Conservation (phyloP, 2,113 vertebrate species). For the Lynx canadensis region DNA sequence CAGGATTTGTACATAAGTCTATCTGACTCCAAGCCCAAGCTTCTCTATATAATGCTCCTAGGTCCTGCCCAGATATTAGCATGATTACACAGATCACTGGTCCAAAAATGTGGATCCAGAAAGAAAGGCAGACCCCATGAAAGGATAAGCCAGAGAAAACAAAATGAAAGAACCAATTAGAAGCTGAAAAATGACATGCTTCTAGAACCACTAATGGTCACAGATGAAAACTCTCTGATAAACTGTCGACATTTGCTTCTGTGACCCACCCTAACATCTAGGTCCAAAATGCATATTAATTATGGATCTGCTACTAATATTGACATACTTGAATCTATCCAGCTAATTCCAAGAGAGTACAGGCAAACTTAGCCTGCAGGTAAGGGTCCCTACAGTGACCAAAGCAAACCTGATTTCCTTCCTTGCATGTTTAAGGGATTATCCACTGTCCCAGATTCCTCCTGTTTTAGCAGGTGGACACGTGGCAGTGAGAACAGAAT, state of each 20-base stretch:
- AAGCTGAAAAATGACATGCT: not conserved
- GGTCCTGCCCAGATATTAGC: not conserved
- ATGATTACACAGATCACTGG: not conserved
- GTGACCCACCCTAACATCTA: not conserved
- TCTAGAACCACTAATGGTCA: not conserved
- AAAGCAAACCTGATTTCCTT: not conserved
- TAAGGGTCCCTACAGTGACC: not conserved
- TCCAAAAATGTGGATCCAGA: not conserved
- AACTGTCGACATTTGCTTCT: not conserved
- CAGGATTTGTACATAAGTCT: not conserved
- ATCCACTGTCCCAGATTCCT: not conserved
- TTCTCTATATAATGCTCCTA: not conserved
- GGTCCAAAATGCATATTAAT: not conserved
- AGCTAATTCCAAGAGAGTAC: not conserved
- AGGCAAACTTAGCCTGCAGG: not conserved
- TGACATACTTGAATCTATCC: not conserved
- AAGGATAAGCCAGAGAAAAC: conserved; percentile 22
- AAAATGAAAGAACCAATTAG: conserved; percentile 7
- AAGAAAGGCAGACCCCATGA: not conserved
- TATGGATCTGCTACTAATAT: not conserved
- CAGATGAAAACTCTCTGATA: not conserved
- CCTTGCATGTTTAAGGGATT: not conserved
- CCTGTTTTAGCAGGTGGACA: not conserved
- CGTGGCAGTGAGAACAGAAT: not conserved
- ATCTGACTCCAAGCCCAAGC: not conserved